Evolutionary conservation across 2,797 vertebrate genomes (phyloP).

Genomic region (Darevskia nairensis): DNA sequence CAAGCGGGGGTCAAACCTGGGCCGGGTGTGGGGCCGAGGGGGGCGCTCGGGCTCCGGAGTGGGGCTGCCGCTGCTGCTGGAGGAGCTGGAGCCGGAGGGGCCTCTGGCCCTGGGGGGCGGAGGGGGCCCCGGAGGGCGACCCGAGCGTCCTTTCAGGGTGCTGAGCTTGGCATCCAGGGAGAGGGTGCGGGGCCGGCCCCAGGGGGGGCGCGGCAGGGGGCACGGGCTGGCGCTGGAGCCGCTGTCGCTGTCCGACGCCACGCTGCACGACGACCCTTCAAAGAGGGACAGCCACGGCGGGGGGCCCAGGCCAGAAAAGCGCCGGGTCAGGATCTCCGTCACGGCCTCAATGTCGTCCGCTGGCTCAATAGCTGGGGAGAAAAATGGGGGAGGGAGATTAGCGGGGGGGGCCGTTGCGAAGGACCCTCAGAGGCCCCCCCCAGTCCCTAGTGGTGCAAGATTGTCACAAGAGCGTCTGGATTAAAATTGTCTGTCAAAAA

Average conservation of each 20-base stretch:
- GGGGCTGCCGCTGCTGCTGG: slow-evolving; percentile 84
- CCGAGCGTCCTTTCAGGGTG: slow-evolving; percentile 53
- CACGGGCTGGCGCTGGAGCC: slow-evolving; percentile 83
- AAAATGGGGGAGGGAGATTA: slow-evolving; percentile 15
- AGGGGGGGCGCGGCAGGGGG: slow-evolving; percentile 51
- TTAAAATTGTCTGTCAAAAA: no score
- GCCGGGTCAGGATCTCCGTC: slow-evolving; percentile 89
- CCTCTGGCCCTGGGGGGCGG: slow-evolving; percentile 52
- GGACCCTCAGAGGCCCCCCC: no score
- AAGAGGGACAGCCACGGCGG: slow-evolving; percentile 91
- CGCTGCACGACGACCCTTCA: slow-evolving; percentile 73
- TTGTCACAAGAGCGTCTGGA: no score
- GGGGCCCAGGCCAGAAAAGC: slow-evolving; percentile 82
- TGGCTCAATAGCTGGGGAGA: slow-evolving; percentile 90
- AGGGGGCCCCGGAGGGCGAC: slow-evolving; percentile 44
- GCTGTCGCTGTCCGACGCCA: slow-evolving; percentile 79
- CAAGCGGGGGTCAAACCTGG: slow-evolving; percentile 83
- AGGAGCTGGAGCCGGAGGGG: slow-evolving; percentile 75
- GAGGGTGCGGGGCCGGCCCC: slow-evolving; percentile 87
- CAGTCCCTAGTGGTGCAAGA: no score
- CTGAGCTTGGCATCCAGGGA: slow-evolving; percentile 86
- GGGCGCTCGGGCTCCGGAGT: slow-evolving; percentile 79
- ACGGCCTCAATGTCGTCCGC: slow-evolving; percentile 87
- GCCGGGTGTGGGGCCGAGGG: slow-evolving; percentile 81
- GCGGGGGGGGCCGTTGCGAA: background rate